Percentiles rank a stretch among this genome's conserved stretches.
These are phyloP conservation scores for Tachycineta bicolor DNA, from an alignment of 2,113 vertebrate species.

Conservation along the genomic window DNA sequence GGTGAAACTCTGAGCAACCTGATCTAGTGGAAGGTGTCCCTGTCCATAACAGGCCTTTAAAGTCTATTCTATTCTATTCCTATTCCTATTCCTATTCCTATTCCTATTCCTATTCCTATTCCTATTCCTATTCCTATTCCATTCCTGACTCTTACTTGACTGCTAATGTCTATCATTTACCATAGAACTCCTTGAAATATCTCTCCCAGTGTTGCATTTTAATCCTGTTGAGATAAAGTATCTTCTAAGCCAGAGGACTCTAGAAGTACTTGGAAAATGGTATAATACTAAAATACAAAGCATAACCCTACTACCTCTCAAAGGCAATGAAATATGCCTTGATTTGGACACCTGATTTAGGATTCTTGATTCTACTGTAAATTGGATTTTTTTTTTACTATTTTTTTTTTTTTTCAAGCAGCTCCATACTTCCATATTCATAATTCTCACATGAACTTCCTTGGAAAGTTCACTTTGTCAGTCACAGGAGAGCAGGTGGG, in stretches of 20 bases:
- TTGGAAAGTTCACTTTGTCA: neutral
- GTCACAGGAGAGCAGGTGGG: neutral
- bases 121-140: neutral
- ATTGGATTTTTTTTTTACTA: neutral
- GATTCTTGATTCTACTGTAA: neutral
- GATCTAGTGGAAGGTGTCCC: neutral
- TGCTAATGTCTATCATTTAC: neutral
- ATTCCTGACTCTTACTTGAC: neutral
- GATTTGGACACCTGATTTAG: neutral
- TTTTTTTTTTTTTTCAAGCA: neutral
- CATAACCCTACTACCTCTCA: neutral
- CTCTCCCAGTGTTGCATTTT: neutral
- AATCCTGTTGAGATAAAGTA: conserved; percentile 4
- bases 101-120: neutral
- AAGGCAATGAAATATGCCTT: neutral
- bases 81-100: neutral
- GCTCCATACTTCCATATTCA: neutral
- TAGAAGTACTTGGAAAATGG: conserved; percentile 1
- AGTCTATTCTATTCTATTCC: neutral
- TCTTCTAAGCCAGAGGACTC: conserved; percentile 37
- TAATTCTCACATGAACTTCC: neutral
- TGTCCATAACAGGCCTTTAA: neutral
- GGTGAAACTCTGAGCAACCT: neutral
- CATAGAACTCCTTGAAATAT: neutral
- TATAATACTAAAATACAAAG: conserved; percentile 7